Evolutionary conservation across 2,797 vertebrate species (phyloP).

Genomic region (Eulemur mongoz): DNA sequence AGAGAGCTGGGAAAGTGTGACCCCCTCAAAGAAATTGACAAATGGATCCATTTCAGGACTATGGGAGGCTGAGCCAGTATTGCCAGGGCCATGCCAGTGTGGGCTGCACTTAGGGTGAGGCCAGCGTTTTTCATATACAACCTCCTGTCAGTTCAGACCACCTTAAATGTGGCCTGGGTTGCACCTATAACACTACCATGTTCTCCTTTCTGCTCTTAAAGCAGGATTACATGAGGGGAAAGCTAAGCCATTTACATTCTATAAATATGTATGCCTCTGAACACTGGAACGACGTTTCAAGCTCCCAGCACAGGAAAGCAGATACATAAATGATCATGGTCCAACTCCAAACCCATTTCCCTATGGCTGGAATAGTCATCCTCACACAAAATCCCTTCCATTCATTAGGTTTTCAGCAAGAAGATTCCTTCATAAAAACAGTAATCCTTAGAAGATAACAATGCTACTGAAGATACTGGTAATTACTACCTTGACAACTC

Average conservation of each 20-base stretch:
- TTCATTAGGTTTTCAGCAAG: background rate
- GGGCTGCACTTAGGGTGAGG: background rate
- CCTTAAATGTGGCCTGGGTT: background rate
- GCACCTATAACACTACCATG: background rate
- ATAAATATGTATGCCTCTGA: background rate
- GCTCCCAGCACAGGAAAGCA: background rate
- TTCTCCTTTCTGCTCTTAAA: background rate
- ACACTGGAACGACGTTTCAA: background rate
- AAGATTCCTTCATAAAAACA: background rate
- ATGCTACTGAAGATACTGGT: background rate
- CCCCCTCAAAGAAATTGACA: constrained; percentile 23
- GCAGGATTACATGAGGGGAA: background rate
- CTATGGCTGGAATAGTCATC: no score
- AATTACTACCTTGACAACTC: background rate
- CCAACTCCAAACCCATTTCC: background rate
- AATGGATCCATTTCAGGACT: constrained; percentile 12
- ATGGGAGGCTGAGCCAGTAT: background rate
- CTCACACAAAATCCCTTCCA: background rate
- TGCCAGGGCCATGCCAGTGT: background rate
- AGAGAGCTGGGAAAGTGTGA: background rate
- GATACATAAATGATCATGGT: background rate
- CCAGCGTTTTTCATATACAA: background rate
- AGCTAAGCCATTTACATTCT: background rate
- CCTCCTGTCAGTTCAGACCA: background rate
- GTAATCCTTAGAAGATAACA: background rate